Percentiles rank a stretch among this genome's conserved stretches.
These are phyloP conservation scores for Amniataba percoides DNA, from an alignment of 2,797 vertebrate species.

Conservation along the genomic window DNA sequence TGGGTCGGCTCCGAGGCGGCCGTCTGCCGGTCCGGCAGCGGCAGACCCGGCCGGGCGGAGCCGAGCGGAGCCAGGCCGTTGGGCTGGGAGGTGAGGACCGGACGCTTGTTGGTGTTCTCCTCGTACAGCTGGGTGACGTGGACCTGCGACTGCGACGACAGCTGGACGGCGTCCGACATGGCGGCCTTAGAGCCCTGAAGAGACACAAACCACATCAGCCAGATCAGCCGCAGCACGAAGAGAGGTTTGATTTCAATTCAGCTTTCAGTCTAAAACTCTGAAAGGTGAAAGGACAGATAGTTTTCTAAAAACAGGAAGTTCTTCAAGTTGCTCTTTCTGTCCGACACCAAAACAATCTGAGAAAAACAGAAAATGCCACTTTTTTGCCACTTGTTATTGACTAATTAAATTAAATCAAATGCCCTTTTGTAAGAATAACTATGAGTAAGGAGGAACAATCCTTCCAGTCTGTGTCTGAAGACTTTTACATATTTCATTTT, in stretches of 20 bases:
- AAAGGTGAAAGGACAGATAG: background rate
- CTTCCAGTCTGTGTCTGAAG: too few species aligned
- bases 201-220: background rate
- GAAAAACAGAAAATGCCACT: too few species aligned
- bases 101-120: slow-evolving; percentile 96
- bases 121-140: slow-evolving; percentile 95
- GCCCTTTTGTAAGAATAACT: too few species aligned
- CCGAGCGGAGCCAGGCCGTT: slow-evolving; percentile 91
- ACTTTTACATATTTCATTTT: too few species aligned
- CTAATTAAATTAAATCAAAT: too few species aligned
- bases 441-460: too few species aligned
- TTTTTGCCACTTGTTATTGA: too few species aligned
- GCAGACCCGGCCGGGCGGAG: slow-evolving; percentile 87
- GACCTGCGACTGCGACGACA: slow-evolving; percentile 89
- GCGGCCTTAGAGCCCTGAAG: slow-evolving; percentile 92
- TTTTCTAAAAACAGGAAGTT: too few species aligned
- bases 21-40: slow-evolving; percentile 89
- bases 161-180: slow-evolving; percentile 93
- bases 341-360: too few species aligned
- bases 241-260: background rate
- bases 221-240: background rate
- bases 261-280: background rate
- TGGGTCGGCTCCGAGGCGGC: slow-evolving; percentile 83
- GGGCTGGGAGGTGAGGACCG: slow-evolving; percentile 93
- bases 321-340: too few species aligned